phyloP scores from a whole-genome alignment of 2,113 vertebrate species.

The Grantiella picta region DNA sequence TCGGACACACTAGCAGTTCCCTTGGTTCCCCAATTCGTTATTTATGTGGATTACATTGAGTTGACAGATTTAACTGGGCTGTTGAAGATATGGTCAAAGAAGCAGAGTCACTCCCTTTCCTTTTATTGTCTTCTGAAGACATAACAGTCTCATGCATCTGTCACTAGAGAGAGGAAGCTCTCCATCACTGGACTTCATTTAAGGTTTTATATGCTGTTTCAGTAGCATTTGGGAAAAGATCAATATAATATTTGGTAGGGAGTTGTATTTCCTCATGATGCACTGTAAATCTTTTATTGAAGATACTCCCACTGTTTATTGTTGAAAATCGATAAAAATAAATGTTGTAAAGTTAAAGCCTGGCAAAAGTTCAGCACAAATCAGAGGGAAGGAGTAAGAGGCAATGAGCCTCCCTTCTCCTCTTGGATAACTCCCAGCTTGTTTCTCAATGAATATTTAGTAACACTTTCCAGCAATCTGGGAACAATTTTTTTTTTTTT shows the following conservation, averaged over 20 bases:
- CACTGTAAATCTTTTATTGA: conserved; percentile 45
- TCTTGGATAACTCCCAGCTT: conserved; percentile 14
- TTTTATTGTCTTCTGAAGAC: conserved; percentile 55
- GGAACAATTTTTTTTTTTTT: neutral
- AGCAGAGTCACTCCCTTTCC: conserved; percentile 34
- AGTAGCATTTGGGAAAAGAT: conserved; percentile 47
- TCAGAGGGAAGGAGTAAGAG: conserved; percentile 5
- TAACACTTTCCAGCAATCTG: conserved; percentile 8
- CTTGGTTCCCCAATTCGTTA: conserved; percentile 21
- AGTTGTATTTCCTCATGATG: neutral
- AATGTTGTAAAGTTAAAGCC: conserved; percentile 50
- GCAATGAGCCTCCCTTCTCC: neutral
- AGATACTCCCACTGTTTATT: conserved; percentile 47
- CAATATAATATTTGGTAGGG: conserved; percentile 23
- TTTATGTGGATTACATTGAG: conserved; percentile 56
- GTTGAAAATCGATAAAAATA: conserved; percentile 54
- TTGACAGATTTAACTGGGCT: conserved; percentile 56
- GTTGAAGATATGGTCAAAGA: conserved; percentile 38
- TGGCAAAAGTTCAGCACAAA: conserved; percentile 25
- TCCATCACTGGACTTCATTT: conserved; percentile 19
- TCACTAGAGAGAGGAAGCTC: conserved; percentile 36
- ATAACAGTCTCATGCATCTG: neutral
- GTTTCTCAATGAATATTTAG: conserved; percentile 32
- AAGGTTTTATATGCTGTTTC: conserved; percentile 27
- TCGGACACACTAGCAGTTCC: neutral